Evolutionary conservation across 2,888 invertebrate species (phyloP).

Genomic region (Synanthedon myopaeformis): DNA sequence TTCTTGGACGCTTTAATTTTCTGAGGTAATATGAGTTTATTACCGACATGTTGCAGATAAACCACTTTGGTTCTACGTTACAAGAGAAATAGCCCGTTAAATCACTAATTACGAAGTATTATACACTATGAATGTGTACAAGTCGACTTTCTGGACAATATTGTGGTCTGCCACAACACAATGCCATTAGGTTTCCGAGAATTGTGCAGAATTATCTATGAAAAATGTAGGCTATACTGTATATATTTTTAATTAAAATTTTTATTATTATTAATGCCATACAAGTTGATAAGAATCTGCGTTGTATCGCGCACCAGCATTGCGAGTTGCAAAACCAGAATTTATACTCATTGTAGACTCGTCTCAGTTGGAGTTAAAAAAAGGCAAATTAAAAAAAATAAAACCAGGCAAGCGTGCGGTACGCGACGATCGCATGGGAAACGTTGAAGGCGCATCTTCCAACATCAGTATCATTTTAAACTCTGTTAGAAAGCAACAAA

Average conservation of each 20-base stretch:
- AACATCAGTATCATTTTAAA: slow-evolving; percentile 20
- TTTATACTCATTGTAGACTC: slow-evolving; percentile 61
- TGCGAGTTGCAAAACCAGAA: slow-evolving; percentile 66
- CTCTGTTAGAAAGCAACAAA: slow-evolving; percentile 31
- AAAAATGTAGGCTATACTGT: no score
- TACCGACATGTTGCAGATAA: not conserved
- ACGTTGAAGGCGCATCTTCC: slow-evolving; percentile 42
- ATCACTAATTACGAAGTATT: not conserved
- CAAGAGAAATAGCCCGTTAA: not conserved
- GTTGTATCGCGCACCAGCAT: slow-evolving; percentile 43
- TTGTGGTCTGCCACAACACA: not conserved
- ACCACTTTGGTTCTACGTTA: not conserved
- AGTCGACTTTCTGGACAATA: not conserved
- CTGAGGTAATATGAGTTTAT: not conserved
- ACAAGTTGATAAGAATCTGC: no score
- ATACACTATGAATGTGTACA: not conserved
- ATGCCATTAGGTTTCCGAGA: not conserved
- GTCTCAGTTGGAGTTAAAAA: slow-evolving; percentile 37
- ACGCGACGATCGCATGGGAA: slow-evolving; percentile 58
- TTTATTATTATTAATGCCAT: no score
- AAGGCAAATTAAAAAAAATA: slow-evolving; percentile 28
- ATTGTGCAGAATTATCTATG: not conserved
- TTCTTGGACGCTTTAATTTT: slow-evolving; percentile 3
- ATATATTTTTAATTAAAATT: no score
- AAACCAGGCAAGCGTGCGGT: slow-evolving; percentile 25